Conservation (phyloP, 2,113 vertebrate species). For the Atherinomorus stipes region DNA sequence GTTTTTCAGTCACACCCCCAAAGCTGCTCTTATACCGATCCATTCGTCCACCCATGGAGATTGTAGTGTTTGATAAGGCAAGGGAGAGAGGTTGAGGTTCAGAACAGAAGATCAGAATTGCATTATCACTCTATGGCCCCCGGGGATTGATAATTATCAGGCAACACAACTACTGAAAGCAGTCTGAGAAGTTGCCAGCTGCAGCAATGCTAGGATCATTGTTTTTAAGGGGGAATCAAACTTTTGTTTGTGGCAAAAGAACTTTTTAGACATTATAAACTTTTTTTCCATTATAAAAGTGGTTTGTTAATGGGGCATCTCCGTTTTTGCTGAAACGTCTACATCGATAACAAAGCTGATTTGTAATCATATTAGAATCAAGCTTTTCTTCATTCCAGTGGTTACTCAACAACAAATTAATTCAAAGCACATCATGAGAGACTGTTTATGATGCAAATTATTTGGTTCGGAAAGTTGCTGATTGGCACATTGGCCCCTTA, state of each 20-base stretch:
- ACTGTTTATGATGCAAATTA: conserved; percentile 78
- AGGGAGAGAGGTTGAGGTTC: conserved; percentile 55
- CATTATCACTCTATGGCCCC: conserved; percentile 45
- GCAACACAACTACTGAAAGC: conserved; percentile 41
- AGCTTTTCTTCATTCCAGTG: conserved; percentile 30
- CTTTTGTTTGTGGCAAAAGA: conserved; percentile 17
- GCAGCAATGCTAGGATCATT: conserved; percentile 47
- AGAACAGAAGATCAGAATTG: conserved; percentile 44
- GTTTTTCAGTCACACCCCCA: conserved; percentile 37
- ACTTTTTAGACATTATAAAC: conserved; percentile 21
- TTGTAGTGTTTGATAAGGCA: conserved; percentile 66
- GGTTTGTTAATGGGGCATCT: background rate
- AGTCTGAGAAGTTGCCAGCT: conserved; percentile 40
- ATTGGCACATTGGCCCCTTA: conserved; percentile 69
- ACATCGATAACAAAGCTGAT: conserved; percentile 46
- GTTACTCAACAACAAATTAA: conserved; percentile 67
- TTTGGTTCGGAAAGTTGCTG: conserved; percentile 68
- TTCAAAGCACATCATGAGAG: conserved; percentile 62
- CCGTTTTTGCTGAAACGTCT: conserved; percentile 17
- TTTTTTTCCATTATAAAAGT: conserved; percentile 2
- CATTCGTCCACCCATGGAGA: conserved; percentile 56
- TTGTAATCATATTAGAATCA: conserved; percentile 41
- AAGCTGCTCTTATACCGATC: conserved; percentile 40
- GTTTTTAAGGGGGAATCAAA: conserved; percentile 38
- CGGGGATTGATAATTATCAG: conserved; percentile 67